These are phyloP conservation scores for Amblyopsis hoosieri DNA, from an alignment of 2,797 vertebrate genomes.

Conservation along the genomic window DNA sequence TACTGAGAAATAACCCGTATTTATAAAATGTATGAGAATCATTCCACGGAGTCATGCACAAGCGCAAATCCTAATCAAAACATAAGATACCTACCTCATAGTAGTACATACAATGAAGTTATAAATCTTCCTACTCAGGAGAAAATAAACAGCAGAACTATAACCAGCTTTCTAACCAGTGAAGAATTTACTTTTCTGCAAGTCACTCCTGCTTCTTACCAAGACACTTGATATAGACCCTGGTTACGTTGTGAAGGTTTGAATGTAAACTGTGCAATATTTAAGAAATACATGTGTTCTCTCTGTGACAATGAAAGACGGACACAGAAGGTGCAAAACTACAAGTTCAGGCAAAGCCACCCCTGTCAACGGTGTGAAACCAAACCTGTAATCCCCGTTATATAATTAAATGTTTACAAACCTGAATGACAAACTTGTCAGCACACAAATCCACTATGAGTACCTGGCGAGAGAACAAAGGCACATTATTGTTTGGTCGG, in stretches of 20 bases:
- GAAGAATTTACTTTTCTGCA: no score
- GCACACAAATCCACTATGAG: constrained; percentile 95
- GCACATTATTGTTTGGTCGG: constrained; percentile 28
- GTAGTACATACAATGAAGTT: no score
- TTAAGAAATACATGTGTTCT: constrained; percentile 12
- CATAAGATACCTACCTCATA: no score
- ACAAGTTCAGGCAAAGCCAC: constrained; percentile 56
- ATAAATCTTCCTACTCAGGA: no score
- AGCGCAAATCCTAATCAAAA: no score
- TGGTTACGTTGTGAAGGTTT: background rate
- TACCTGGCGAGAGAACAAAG: constrained; percentile 78
- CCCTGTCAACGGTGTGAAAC: constrained; percentile 10
- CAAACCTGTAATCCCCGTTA: constrained; percentile 45
- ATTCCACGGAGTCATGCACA: no score
- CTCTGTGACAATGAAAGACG: constrained; percentile 35
- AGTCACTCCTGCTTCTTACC: no score
- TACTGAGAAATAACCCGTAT: no score
- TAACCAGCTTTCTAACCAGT: no score
- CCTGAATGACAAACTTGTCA: constrained; percentile 93
- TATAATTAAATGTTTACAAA: constrained; percentile 71
- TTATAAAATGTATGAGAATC: no score
- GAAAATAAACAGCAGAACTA: no score
- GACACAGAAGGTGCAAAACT: constrained; percentile 18
- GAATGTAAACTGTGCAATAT: background rate
- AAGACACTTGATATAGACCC: no score